Base-by-base conservation (phyloP, 2,888 invertebrate genomes). In the Coremacera marginata region DNA sequence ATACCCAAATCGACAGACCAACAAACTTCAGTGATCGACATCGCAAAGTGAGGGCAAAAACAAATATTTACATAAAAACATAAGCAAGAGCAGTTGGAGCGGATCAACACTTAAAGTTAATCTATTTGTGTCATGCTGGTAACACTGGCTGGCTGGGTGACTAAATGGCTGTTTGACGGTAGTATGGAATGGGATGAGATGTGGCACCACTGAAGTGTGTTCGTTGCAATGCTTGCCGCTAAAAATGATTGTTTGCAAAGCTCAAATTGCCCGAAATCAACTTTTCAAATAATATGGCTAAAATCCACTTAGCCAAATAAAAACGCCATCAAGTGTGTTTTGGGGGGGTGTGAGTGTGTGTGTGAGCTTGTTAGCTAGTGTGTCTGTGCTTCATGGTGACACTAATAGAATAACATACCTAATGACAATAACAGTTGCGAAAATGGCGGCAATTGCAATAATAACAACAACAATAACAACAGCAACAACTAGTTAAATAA, bases 341-440 rank as follows among this genome's bases (percentile, higher is more conserved):
- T 8, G 44, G 25, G 31, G 19, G 22, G 5, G 9, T 16, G 14
- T 63, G 67, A 44, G 37, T 37, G 19, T 44, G 67, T 1, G 27
- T 14, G 52, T 57, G 49, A 27, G 60, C n/a, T 44, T n/a, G 3
- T 25, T 62, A 22, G 60, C 4, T 11, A 11, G 14, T 52, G 44
- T 44, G 19, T 82, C 70, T 57, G 71, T 70, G 75, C 57, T n/a
- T 51, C 62, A 27, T 27, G 25, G 75, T 75, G 79, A 71, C 67
- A 25, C 49, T 72, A 62, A 75, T 78, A 78, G 78, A 75, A 75
- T 78, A 78, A 75, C 75, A 63, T 68, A 68, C 65, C 75, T 75
- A 81, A 79, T 81, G 82, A 79, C 81, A 82, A 83, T 83, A 85
- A 82, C 79, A 83, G 82, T 77, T 78, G 77, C 76, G 79, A 81